A percentile compares a stretch with the other conserved stretches of the same genome.
phyloP scores from a whole-genome alignment of 1,140 invertebrate species.

The Hormaphis cornu region DNA sequence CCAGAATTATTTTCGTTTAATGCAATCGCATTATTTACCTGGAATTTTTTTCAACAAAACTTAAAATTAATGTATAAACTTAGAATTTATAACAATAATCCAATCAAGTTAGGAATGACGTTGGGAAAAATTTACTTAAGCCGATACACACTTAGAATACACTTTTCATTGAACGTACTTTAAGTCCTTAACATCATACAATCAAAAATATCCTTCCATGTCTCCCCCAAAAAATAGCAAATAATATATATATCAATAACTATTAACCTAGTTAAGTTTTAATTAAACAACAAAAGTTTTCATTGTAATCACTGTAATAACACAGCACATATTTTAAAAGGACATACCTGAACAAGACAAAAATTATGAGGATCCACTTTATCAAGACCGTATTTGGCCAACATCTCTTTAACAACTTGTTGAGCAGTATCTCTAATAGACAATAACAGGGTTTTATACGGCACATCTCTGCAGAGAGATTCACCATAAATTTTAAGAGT shows the following conservation, averaged over 20 bases:
- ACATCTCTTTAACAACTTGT: conserved; percentile 88
- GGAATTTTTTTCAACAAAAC: conserved; percentile 30
- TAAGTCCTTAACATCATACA: too few relatives aligned
- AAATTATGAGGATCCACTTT: conserved; percentile 80
- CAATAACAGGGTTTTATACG: conserved; percentile 93
- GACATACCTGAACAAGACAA: conserved; percentile 82
- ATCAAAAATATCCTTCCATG: too few relatives aligned
- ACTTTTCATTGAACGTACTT: too few relatives aligned
- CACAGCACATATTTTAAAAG: not conserved
- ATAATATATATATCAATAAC: too few relatives aligned
- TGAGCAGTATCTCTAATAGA: conserved; percentile 86
- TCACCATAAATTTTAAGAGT: conserved; percentile 98
- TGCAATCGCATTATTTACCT: conserved; percentile 51
- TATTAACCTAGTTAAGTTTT: too few relatives aligned
- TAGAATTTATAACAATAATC: too few relatives aligned
- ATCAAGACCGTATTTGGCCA: conserved; percentile 91
- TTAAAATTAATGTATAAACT: conserved; percentile 34
- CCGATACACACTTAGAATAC: too few relatives aligned
- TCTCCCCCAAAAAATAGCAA: too few relatives aligned
- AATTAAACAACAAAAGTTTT: too few relatives aligned
- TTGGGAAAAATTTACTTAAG: too few relatives aligned
- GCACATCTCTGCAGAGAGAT: conserved; percentile 89
- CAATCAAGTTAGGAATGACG: too few relatives aligned
- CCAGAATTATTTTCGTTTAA: conserved; percentile 45
- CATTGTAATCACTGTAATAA: too few relatives aligned